A percentile compares a stretch with the other conserved stretches of the same genome.
Conservation (phyloP, 1,140 invertebrate genomes). For the Metaphire vulgaris region DNA sequence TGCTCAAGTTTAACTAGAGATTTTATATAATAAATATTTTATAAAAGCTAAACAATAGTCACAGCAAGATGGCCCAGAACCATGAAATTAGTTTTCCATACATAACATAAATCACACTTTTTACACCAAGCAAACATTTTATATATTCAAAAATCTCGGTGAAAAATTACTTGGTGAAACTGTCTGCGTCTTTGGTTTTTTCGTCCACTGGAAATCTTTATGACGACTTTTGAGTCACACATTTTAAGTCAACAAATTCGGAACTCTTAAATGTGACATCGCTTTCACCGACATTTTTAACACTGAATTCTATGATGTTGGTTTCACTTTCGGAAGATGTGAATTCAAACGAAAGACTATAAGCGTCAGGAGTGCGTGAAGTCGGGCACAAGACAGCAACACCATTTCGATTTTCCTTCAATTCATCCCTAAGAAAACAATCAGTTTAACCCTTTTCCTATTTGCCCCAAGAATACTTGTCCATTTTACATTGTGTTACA, state of each 20-base stretch:
- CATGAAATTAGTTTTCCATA: too few relatives aligned
- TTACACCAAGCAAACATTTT: too few relatives aligned
- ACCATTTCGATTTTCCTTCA: not conserved
- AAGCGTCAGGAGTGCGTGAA: not conserved
- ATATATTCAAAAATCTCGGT: too few relatives aligned
- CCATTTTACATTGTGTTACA: too few relatives aligned
- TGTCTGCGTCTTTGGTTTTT: not conserved
- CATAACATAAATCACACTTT: too few relatives aligned
- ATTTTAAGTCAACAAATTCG: not conserved
- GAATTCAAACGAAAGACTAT: not conserved
- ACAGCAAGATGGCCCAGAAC: too few relatives aligned
- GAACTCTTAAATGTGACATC: not conserved
- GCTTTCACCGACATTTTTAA: not conserved
- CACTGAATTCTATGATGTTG: not conserved
- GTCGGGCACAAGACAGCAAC: not conserved
- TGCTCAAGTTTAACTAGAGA: too few relatives aligned
- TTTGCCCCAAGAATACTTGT: too few relatives aligned
- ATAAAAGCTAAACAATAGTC: too few relatives aligned
- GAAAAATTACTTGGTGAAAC: not conserved
- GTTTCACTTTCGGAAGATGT: not conserved
- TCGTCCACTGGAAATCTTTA: not conserved
- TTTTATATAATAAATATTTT: too few relatives aligned
- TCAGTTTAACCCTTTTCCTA: too few relatives aligned
- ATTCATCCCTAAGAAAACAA: not conserved
- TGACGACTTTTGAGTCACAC: not conserved